phyloP scores from a whole-genome alignment of 2,888 invertebrate species.

The Caenorhabditis afra region DNA sequence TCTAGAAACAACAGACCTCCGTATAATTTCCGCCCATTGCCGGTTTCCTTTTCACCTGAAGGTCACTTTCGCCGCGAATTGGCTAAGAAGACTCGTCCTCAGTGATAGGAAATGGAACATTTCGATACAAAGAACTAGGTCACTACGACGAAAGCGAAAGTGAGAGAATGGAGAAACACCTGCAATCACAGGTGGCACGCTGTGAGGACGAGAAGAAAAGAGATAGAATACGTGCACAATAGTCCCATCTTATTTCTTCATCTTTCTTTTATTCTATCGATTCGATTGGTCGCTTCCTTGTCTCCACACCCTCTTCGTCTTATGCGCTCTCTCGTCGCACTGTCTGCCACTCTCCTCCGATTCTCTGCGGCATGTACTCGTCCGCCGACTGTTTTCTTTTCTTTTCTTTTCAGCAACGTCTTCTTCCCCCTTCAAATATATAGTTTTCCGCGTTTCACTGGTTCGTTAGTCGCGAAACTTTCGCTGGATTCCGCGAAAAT shows the following conservation, averaged over 20 bases:
- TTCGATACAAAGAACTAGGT: slow-evolving; percentile 37
- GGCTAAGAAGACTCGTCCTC: slow-evolving; percentile 16
- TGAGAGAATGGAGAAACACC: slow-evolving; percentile 42
- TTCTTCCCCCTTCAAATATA: not conserved
- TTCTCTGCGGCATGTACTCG: slow-evolving; percentile 5
- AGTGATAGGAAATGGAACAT: slow-evolving; percentile 50
- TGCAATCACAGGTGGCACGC: slow-evolving; percentile 10
- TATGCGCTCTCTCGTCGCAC: slow-evolving; percentile 21
- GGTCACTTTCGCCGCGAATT: slow-evolving; percentile 18
- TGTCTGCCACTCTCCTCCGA: slow-evolving; percentile 36
- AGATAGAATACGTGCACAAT: not conserved
- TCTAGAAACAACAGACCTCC: slow-evolving; percentile 6
- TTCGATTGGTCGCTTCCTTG: slow-evolving; percentile 39
- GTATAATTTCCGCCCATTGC: not conserved
- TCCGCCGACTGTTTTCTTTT: slow-evolving; percentile 31
- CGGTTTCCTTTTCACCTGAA: slow-evolving; percentile 11
- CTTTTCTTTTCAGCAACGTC: slow-evolving; percentile 32
- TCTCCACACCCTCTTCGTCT: slow-evolving; percentile 24
- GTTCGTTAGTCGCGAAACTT: not conserved
- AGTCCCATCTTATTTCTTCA: slow-evolving; percentile 7
- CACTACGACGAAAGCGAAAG: slow-evolving; percentile 38
- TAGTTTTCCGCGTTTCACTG: slow-evolving; percentile 1
- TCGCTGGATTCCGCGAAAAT: slow-evolving; percentile 9
- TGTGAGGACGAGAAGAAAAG: not conserved
- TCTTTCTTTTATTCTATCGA: slow-evolving; percentile 30